Base-by-base conservation (phyloP, 30 jellyfish, hydroid and myxozoan species). In the Chironex yamaguchii region DNA sequence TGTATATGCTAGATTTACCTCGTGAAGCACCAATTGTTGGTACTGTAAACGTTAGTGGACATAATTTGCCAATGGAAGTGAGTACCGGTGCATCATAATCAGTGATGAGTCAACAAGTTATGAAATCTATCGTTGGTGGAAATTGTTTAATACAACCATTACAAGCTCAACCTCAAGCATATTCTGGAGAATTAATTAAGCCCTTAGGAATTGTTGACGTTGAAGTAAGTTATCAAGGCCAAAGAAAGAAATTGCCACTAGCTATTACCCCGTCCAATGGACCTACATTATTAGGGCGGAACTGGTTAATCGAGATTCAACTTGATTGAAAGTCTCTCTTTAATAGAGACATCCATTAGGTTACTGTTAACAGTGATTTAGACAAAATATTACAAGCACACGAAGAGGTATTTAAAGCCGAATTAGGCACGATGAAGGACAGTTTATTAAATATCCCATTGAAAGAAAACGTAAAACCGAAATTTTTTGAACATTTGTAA, bases 61-160 rank as follows among this genome's bases (percentile, higher is more conserved):
- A 31, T 17, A 36, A 36, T 30, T 21, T 71, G 23, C 85, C 49
- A 36, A 71, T 71, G 85, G 85, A 71, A 79, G 77, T 71, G 52
- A 79, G 42, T 22, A 71, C 81, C 13, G 78, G 85, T 22, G 85
- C 85, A 71, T 71, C 85, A 31, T 31, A 32, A 21, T 71, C 78
- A 14, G 83, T 71, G 17, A 71, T 71, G 0, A 71, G 85, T 36
- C 34, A 1, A 71, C 34, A 35, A 77, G 20, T 25, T 14, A 21
- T 71, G 21, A 25, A 71, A 71, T n/a, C n/a, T n/a, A n/a, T n/a
- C 24, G 20, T 58, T 58, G 74, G 74, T 6, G 20, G 36, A 22
- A 58, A 58, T 22, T 22, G 69, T 4, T 4, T 22, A 52, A 58
- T 58, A 11, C 36, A 58, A 58, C 74, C 74, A 58, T 25, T 58